These are phyloP conservation scores for Drosophila willistoni DNA, from an alignment of 1,140 invertebrate genomes.

Conservation along the genomic window DNA sequence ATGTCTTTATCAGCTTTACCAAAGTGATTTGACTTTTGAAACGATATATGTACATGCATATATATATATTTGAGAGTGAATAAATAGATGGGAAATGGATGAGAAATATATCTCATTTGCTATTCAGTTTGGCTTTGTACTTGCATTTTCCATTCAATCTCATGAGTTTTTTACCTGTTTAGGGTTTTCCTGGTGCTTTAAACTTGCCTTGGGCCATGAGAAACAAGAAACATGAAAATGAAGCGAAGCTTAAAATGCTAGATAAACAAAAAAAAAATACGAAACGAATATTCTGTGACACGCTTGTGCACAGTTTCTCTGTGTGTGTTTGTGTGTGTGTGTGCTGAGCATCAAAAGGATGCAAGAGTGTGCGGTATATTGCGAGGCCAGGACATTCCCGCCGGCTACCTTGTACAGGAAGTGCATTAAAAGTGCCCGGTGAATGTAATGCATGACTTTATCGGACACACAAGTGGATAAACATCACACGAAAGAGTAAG, in stretches of 20 bases:
- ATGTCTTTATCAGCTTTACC: conserved; percentile 24
- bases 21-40: conserved; percentile 11
- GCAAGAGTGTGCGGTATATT: conserved; percentile 34
- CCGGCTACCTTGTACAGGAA: conserved; percentile 48
- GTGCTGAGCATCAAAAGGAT: conserved; percentile 44
- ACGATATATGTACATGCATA: background rate
- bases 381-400: conserved; percentile 38
- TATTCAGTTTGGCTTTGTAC: conserved; percentile 8
- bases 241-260: conserved; percentile 46
- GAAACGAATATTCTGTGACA: conserved; percentile 52
- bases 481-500: no score
- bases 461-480: conserved; percentile 8
- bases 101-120: conserved; percentile 20
- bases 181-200: conserved; percentile 27
- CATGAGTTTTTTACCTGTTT: conserved; percentile 25
- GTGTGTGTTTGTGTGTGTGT: background rate
- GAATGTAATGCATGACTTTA: conserved; percentile 13
- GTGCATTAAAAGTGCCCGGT: conserved; percentile 64
- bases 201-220: conserved; percentile 25
- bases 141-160: conserved; percentile 11
- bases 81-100: background rate
- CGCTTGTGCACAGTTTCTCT: conserved; percentile 24
- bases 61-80: conserved; percentile 41
- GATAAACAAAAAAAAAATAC: conserved; percentile 55
- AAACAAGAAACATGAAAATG: conserved; percentile 23